Conservation (phyloP, 2,797 vertebrate species). For the Cossypha caffra region DNA sequence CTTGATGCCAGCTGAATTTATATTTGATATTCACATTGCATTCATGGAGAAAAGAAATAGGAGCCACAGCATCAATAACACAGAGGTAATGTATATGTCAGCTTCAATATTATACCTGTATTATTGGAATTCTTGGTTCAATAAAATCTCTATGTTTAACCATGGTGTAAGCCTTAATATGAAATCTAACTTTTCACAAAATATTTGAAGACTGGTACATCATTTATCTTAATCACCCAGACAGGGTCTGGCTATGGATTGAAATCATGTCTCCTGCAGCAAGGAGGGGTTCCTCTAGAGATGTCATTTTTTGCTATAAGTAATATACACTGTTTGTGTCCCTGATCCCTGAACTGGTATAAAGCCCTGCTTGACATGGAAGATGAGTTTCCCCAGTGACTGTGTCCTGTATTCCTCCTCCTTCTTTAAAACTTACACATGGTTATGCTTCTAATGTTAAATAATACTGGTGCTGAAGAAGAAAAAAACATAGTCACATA, state of each 20-base stretch:
- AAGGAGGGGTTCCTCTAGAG: background rate
- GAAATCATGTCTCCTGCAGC: background rate
- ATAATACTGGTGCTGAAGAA: background rate
- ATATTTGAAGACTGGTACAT: background rate
- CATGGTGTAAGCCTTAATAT: background rate
- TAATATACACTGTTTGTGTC: background rate
- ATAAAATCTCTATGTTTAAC: conserved; percentile 21
- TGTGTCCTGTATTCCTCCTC: background rate
- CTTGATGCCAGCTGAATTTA: background rate
- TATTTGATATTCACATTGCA: conserved; percentile 28
- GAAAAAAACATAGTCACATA: background rate
- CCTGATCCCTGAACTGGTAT: background rate
- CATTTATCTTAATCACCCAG: conserved; percentile 26
- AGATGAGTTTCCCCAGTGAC: background rate
- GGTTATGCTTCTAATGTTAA: background rate
- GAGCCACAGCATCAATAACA: conserved; percentile 47
- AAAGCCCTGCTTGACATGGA: background rate
- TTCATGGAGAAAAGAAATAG: conserved; percentile 26
- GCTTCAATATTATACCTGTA: conserved; percentile 8
- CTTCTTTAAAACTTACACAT: background rate
- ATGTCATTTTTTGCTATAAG: background rate
- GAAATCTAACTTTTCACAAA: background rate
- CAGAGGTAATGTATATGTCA: conserved; percentile 48
- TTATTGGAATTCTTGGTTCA: conserved; percentile 19
- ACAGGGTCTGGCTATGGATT: background rate